Conservation (phyloP, 2,888 invertebrate genomes). For the Drosophila tripunctata region DNA sequence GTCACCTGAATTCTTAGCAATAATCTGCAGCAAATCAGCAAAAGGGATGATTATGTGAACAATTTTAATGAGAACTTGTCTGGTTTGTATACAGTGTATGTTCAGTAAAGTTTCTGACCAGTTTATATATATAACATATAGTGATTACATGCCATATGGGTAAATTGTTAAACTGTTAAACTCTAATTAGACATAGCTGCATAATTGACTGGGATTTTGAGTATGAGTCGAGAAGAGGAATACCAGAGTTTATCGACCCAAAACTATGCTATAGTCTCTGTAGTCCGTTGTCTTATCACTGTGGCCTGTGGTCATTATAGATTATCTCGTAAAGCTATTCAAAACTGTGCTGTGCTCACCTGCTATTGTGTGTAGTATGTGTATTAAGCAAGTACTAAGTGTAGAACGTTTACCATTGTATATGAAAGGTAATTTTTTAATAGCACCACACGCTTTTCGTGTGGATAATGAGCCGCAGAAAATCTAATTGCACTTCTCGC, state of each 20-base stretch:
- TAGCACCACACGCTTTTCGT: slow-evolving; percentile 45
- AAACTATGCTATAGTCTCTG: background rate
- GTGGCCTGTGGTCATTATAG: slow-evolving; percentile 18
- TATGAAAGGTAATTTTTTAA: slow-evolving; percentile 37
- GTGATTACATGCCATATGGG: too few relatives aligned
- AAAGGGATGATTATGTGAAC: background rate
- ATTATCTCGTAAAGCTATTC: slow-evolving; percentile 14
- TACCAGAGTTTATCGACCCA: background rate
- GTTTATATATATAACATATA: too few relatives aligned
- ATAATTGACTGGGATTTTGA: background rate
- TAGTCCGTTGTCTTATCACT: slow-evolving; percentile 4
- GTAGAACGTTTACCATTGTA: slow-evolving; percentile 38
- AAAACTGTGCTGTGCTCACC: slow-evolving; percentile 5
- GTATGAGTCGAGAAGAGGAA: background rate
- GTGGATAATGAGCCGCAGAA: slow-evolving; percentile 55
- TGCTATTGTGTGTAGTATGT: background rate
- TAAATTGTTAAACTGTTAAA: background rate
- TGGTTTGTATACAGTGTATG: background rate
- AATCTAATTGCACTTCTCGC: slow-evolving; percentile 47
- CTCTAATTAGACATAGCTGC: background rate
- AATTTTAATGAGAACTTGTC: background rate
- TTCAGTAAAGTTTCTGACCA: too few relatives aligned
- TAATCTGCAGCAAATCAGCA: background rate
- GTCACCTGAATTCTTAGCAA: slow-evolving; percentile 1
- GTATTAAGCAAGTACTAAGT: slow-evolving; percentile 14